Evolutionary conservation across 2,113 vertebrate species (phyloP).

Genomic region (Rhabdornis inornatus): DNA sequence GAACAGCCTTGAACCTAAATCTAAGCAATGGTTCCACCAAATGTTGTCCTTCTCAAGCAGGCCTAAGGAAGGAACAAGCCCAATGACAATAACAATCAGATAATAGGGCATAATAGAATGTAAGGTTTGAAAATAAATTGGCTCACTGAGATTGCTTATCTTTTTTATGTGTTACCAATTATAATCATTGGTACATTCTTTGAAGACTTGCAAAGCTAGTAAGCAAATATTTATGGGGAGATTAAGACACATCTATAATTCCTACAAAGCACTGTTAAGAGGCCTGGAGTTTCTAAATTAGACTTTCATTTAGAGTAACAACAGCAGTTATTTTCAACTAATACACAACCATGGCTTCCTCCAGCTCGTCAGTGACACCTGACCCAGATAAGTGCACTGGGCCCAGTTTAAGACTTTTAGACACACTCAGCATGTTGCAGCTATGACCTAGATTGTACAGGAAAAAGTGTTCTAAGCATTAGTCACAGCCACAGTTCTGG

Average conservation of each 20-base stretch:
- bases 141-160: conserved; percentile 33
- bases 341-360: background rate
- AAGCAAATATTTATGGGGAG: conserved; percentile 40
- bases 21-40: background rate
- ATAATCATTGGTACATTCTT: conserved; percentile 30
- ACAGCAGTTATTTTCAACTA: background rate
- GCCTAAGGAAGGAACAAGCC: background rate
- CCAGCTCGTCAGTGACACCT: background rate
- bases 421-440: background rate
- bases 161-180: conserved; percentile 61
- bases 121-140: conserved; percentile 4
- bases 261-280: background rate
- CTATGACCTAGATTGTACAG: background rate
- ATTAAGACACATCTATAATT: background rate
- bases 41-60: background rate
- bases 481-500: background rate
- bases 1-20: background rate
- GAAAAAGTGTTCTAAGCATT: background rate
- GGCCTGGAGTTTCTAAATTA: background rate
- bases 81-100: background rate
- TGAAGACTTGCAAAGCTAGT: conserved; percentile 14
- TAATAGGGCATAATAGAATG: background rate
- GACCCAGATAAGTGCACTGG: background rate
- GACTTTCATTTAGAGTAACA: background rate
- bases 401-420: background rate